Conservation (phyloP, 2,113 vertebrate species). For the Saccopteryx bilineata region DNA sequence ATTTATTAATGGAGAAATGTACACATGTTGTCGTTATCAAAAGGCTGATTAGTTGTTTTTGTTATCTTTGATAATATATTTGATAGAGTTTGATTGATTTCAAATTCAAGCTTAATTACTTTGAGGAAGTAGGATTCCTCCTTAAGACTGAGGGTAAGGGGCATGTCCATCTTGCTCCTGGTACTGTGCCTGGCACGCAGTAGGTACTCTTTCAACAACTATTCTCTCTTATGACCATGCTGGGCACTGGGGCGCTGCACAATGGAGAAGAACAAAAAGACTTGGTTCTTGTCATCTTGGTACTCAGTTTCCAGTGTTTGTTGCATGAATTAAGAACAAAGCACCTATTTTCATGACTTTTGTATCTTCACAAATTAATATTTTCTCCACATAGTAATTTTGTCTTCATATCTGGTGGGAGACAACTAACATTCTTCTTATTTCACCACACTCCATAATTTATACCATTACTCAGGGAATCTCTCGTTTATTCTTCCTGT, state of each 20-base stretch:
- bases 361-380: neutral
- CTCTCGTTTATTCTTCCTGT: neutral
- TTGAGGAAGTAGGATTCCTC: slow-evolving; percentile 34
- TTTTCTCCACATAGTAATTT: neutral
- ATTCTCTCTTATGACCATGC: neutral
- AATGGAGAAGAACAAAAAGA: neutral
- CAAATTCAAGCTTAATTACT: neutral
- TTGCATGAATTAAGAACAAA: neutral
- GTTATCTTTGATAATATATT: neutral
- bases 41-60: neutral
- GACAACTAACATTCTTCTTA: neutral
- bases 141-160: neutral
- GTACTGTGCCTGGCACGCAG: neutral
- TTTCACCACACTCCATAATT: neutral
- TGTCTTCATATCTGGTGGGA: neutral
- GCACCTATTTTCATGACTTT: neutral
- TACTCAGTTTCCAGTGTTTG: neutral
- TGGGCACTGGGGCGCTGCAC: neutral
- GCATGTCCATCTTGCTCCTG: neutral
- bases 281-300: neutral
- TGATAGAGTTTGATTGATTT: neutral
- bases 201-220: neutral
- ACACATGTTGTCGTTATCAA: neutral
- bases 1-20: neutral
- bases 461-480: neutral